These are phyloP conservation scores for Chrysopilus asiliformis DNA, from an alignment of 2,888 invertebrate genomes.

Conservation along the genomic window DNA sequence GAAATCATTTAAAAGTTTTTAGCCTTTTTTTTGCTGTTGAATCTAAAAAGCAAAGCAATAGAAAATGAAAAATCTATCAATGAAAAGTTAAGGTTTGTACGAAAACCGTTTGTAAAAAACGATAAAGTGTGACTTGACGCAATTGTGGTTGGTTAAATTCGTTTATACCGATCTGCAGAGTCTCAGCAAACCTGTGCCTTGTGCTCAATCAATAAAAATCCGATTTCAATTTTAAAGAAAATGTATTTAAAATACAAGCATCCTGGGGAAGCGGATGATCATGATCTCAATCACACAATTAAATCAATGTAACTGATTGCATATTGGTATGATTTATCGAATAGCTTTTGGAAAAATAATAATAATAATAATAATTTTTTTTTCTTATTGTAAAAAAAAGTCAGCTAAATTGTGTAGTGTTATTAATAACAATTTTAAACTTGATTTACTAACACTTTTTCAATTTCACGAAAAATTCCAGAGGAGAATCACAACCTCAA, in stretches of 20 bases:
- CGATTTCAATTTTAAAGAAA: neutral
- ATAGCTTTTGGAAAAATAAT: slow-evolving; percentile 10
- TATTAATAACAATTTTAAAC: slow-evolving; percentile 1
- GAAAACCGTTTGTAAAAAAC: slow-evolving; percentile 2
- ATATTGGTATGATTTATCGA: slow-evolving; percentile 19
- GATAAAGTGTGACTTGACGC: neutral
- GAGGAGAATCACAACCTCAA: slow-evolving; percentile 33
- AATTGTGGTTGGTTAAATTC: slow-evolving; percentile 3
- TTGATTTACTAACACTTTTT: slow-evolving; percentile 6
- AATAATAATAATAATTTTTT: no score
- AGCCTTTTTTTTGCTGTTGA: neutral
- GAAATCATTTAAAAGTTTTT: neutral
- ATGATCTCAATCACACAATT: slow-evolving; percentile 5
- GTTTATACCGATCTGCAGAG: slow-evolving; percentile 13
- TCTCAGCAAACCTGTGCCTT: slow-evolving; percentile 12
- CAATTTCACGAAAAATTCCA: slow-evolving; percentile 12
- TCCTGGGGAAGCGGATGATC: slow-evolving; percentile 12
- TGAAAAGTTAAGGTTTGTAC: slow-evolving; percentile 1
- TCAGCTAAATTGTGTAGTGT: neutral
- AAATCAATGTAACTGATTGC: slow-evolving; percentile 9
- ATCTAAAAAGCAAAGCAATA: slow-evolving; percentile 3
- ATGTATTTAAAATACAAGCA: slow-evolving; percentile 1
- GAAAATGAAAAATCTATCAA: slow-evolving; percentile 5
- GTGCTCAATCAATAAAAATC: neutral
- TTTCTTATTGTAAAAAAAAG: slow-evolving; percentile 6